phyloP scores from a whole-genome alignment of 2,113 vertebrate species.

The Oncorhynchus tshawytscha region DNA sequence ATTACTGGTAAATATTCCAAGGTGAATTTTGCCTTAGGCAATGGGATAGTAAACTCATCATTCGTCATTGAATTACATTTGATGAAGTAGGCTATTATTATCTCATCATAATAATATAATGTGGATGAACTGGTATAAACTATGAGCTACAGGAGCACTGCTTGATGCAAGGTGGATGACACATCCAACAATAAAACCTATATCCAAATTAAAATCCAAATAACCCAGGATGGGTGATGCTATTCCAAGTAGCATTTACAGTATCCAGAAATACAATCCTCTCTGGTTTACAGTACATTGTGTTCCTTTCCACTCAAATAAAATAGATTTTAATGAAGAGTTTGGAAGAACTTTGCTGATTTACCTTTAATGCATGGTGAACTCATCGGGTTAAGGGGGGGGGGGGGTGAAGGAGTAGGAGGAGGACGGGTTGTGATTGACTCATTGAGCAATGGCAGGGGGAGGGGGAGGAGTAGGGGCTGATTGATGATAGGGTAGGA shows the following conservation, averaged over 20 bases:
- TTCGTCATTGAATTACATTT: too few relatives aligned
- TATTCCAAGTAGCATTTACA: neutral
- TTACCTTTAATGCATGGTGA: neutral
- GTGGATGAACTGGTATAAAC: conserved; percentile 22
- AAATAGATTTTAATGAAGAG: conserved; percentile 43
- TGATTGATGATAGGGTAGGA: neutral
- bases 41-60: too few relatives aligned
- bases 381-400: neutral
- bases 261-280: conserved; percentile 1
- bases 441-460: too few relatives aligned
- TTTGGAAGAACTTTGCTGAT: conserved; percentile 41
- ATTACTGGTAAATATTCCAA: too few relatives aligned
- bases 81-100: too few relatives aligned
- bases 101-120: too few relatives aligned
- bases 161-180: conserved; percentile 62
- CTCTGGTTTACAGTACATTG: neutral
- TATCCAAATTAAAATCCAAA: conserved; percentile 27
- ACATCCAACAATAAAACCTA: conserved; percentile 50
- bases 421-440: conserved; percentile 10
- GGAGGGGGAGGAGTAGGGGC: too few relatives aligned
- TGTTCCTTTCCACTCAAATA: conserved; percentile 2
- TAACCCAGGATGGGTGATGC: neutral
- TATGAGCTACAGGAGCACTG: conserved; percentile 46
- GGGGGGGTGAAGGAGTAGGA: conserved; percentile 33
- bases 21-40: too few relatives aligned